phyloP scores from a whole-genome alignment of 2,113 vertebrate genomes.

The Puffinus mauretanicus region DNA sequence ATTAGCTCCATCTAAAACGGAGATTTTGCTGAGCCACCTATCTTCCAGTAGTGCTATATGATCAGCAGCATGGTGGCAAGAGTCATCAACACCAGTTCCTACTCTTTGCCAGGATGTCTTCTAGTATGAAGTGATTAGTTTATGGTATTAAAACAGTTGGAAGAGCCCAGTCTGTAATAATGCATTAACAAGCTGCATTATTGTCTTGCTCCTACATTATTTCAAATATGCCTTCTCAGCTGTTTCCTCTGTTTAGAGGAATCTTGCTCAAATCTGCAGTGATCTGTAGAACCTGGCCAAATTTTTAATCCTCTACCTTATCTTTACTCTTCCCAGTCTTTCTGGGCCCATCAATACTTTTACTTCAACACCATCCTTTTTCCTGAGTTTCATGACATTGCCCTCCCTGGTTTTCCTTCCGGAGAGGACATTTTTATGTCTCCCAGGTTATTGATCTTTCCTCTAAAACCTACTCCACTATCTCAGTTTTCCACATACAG shows the following conservation, averaged over 20 bases:
- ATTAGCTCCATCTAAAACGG: background rate
- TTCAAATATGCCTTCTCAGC: background rate
- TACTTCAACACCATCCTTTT: background rate
- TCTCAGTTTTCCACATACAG: background rate
- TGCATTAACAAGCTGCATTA: background rate
- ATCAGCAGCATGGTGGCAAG: background rate
- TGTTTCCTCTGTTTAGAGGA: background rate
- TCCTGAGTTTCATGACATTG: background rate
- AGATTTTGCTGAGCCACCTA: background rate
- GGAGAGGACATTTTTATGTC: background rate
- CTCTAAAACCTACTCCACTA: background rate
- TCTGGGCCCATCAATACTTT: background rate
- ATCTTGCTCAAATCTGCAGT: background rate
- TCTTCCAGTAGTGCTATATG: background rate
- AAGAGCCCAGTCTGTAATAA: background rate
- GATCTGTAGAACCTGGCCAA: background rate
- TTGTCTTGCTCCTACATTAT: background rate
- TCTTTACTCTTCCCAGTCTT: background rate
- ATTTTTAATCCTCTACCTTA: background rate
- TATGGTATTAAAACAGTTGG: background rate
- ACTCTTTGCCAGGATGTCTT: background rate
- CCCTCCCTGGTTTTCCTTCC: accelerated
- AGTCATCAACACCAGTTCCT: background rate
- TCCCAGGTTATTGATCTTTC: background rate
- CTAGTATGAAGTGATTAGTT: background rate